These are phyloP conservation scores for Tetramorium parvispinum DNA, from an alignment of 1,140 invertebrate species.

Conservation along the genomic window DNA sequence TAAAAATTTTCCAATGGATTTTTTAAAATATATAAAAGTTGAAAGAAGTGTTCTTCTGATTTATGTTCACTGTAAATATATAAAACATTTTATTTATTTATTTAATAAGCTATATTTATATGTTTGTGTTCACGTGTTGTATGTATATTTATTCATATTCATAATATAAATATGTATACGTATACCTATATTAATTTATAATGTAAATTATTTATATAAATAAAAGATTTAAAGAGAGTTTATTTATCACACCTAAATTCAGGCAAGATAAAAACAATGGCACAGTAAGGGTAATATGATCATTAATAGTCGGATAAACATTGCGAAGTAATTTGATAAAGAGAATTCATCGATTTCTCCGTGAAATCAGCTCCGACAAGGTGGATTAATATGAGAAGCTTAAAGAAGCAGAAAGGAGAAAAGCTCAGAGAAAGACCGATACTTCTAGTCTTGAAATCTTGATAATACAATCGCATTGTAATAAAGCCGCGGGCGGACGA, in stretches of 20 bases:
- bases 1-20: background rate
- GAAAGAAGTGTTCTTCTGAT: background rate
- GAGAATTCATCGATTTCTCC: constrained; percentile 20
- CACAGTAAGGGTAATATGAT: background rate
- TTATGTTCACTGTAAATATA: background rate
- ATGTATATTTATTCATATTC: background rate
- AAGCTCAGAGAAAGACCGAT: constrained; percentile 34
- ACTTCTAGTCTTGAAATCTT: constrained; percentile 65
- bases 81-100: background rate
- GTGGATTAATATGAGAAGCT: constrained; percentile 53
- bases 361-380: constrained; percentile 31
- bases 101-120: background rate
- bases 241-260: background rate
- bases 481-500: constrained; percentile 60
- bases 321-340: constrained; percentile 28
- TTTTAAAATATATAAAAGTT: background rate
- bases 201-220: background rate
- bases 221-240: background rate
- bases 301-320: constrained; percentile 28
- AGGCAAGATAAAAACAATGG: background rate
- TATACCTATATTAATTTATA: no score
- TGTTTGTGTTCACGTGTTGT: background rate
- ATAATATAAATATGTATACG: no score
- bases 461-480: constrained; percentile 72
- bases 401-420: constrained; percentile 38